Conservation (phyloP, 2,113 vertebrate genomes). For the Siniperca chuatsi region DNA sequence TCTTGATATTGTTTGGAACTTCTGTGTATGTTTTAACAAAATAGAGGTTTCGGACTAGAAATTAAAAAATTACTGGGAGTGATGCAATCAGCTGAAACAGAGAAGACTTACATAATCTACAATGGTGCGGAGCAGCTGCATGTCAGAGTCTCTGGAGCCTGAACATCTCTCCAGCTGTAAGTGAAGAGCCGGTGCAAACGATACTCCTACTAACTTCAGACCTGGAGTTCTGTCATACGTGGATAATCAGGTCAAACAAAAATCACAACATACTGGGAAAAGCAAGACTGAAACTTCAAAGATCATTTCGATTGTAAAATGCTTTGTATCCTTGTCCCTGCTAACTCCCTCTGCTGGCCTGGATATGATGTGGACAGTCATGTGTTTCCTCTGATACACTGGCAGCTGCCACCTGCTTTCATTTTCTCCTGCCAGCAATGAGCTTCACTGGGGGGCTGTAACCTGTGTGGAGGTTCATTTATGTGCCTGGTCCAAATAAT, state of each 20-base stretch:
- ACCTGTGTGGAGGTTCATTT: not conserved
- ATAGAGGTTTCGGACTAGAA: not conserved
- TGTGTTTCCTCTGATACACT: not conserved
- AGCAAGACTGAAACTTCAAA: not conserved
- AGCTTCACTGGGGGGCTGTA: not conserved
- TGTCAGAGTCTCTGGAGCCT: conserved; percentile 90
- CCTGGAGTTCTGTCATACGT: conserved; percentile 86
- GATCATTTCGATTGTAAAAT: not conserved
- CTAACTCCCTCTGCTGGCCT: not conserved
- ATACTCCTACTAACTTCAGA: conserved; percentile 89
- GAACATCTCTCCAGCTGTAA: conserved; percentile 89
- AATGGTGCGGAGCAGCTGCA: conserved; percentile 87
- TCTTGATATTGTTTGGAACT: not conserved
- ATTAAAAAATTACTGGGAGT: not conserved
- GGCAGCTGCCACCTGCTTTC: not conserved
- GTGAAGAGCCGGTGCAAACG: conserved; percentile 91
- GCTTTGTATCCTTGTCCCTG: too few species aligned
- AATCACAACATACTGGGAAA: not conserved
- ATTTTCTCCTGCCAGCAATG: not conserved
- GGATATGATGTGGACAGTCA: not conserved
- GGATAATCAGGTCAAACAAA: not conserved
- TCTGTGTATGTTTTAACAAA: not conserved
- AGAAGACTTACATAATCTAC: conserved; percentile 88
- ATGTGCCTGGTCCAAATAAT: not conserved
- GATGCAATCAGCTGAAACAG: not conserved